A percentile compares a stretch with the other conserved stretches of the same genome.
Evolutionary conservation across 2,113 vertebrate genomes (phyloP).

Genomic region (Plestiodon gilberti): DNA sequence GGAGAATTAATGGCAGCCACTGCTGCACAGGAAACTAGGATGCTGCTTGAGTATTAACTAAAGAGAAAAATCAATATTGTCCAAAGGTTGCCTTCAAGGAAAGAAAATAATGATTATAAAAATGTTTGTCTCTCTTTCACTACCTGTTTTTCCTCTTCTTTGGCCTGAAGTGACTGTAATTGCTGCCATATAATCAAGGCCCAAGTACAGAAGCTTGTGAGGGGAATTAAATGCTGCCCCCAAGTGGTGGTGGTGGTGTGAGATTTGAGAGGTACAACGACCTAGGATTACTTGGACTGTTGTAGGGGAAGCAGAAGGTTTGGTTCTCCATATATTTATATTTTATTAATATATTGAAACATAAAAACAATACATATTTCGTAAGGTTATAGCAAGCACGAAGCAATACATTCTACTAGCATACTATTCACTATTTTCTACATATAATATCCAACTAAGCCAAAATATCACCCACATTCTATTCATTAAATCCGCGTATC

Average conservation of each 20-base stretch:
- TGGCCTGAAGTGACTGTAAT: not conserved
- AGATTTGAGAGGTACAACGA: not conserved
- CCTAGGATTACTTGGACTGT: not conserved
- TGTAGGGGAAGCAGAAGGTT: not conserved
- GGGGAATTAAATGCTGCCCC: not conserved
- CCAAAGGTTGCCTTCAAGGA: constrained; percentile 71
- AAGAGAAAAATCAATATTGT: constrained; percentile 61
- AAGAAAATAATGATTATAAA: constrained; percentile 64
- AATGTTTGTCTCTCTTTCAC: constrained; percentile 12
- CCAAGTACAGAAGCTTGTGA: not conserved
- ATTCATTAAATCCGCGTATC: no score
- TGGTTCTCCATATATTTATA: no score
- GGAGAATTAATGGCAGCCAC: constrained; percentile 23
- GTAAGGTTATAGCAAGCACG: no score
- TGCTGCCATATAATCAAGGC: constrained; percentile 19
- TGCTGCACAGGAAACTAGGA: constrained; percentile 42
- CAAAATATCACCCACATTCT: no score
- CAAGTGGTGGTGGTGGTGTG: not conserved
- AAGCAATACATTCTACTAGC: no score
- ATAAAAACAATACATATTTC: no score
- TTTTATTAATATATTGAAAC: no score
- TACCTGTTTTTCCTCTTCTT: constrained; percentile 24
- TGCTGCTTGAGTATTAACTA: constrained; percentile 62
- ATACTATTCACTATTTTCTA: no score
- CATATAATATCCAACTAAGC: no score